These are phyloP conservation scores for Dicaeum eximium DNA, from an alignment of 2,113 vertebrate genomes.

Conservation along the genomic window DNA sequence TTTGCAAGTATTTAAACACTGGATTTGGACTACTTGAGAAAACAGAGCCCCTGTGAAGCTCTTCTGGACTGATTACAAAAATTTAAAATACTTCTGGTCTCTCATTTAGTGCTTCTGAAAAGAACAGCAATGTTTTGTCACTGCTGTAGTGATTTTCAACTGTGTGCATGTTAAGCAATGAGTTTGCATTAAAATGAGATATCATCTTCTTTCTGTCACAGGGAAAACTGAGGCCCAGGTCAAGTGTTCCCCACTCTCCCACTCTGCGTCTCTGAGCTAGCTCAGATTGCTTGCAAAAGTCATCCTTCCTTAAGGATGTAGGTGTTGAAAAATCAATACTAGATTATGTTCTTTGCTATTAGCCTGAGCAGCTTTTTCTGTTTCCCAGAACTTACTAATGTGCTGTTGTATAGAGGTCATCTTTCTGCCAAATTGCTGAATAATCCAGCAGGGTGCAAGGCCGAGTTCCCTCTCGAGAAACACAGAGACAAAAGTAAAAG, in stretches of 20 bases:
- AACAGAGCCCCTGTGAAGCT: not conserved
- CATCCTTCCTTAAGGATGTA: conserved; percentile 11
- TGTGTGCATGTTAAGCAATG: not conserved
- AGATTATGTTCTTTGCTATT: conserved; percentile 42
- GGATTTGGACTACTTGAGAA: not conserved
- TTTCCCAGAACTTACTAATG: not conserved
- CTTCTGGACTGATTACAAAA: not conserved
- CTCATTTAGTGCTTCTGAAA: not conserved
- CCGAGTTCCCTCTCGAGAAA: not conserved
- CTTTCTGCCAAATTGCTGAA: not conserved
- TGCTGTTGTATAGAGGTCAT: not conserved
- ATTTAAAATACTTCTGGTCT: not conserved
- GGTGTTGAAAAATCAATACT: conserved; percentile 15
- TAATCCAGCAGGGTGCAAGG: not conserved
- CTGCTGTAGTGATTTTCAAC: not conserved
- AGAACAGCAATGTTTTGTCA: not conserved
- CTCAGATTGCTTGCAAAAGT: not conserved
- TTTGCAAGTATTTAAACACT: not conserved
- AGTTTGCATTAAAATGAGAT: not conserved
- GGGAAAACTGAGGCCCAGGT: not conserved
- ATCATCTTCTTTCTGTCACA: not conserved
- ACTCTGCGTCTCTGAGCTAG: not conserved
- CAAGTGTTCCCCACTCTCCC: not conserved
- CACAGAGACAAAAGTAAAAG: not conserved
- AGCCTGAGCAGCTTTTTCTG: not conserved